Percentiles rank a stretch among this genome's conserved stretches.
Conservation (phyloP, 2,888 invertebrate species). For the Mamestra brassicae region DNA sequence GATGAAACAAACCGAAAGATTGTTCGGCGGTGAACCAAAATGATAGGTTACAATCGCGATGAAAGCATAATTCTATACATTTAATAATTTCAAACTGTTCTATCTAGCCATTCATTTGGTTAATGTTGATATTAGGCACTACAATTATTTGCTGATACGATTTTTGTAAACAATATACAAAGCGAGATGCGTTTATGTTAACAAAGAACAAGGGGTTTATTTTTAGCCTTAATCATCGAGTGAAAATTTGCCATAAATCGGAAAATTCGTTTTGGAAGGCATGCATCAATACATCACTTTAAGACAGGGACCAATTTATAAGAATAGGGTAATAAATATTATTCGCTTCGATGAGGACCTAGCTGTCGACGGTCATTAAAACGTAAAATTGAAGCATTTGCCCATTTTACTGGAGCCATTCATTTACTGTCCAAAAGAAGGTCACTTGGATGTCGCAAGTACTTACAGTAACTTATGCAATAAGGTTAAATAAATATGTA, state of each 20-base stretch:
- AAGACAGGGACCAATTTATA: background rate
- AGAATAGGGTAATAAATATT: background rate
- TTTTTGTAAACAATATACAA: constrained; percentile 37
- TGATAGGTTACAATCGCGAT: constrained; percentile 69
- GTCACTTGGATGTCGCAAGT: constrained; percentile 50
- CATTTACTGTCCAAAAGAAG: constrained; percentile 48
- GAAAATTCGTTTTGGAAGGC: background rate
- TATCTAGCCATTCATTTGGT: constrained; percentile 67
- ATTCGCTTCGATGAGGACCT: background rate
- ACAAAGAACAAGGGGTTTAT: constrained; percentile 18
- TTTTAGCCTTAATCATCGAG: constrained; percentile 3
- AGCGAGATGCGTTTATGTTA: constrained; percentile 24
- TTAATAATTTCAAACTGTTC: constrained; percentile 63
- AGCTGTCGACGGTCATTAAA: constrained; percentile 7
- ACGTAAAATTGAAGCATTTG: constrained; percentile 30
- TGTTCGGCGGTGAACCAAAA: constrained; percentile 68
- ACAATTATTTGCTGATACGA: constrained; percentile 38
- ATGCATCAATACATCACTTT: background rate
- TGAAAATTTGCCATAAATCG: background rate
- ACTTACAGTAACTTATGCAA: constrained; percentile 52
- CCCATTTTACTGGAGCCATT: constrained; percentile 44
- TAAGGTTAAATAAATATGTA: constrained; percentile 67
- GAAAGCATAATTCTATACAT: constrained; percentile 72
- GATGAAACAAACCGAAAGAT: constrained; percentile 69
- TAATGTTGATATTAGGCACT: constrained; percentile 58